Percentiles rank a stretch among this genome's conserved stretches.
Evolutionary conservation across 2,113 vertebrate genomes (phyloP).

Genomic region (Leptobrachium leishanense): DNA sequence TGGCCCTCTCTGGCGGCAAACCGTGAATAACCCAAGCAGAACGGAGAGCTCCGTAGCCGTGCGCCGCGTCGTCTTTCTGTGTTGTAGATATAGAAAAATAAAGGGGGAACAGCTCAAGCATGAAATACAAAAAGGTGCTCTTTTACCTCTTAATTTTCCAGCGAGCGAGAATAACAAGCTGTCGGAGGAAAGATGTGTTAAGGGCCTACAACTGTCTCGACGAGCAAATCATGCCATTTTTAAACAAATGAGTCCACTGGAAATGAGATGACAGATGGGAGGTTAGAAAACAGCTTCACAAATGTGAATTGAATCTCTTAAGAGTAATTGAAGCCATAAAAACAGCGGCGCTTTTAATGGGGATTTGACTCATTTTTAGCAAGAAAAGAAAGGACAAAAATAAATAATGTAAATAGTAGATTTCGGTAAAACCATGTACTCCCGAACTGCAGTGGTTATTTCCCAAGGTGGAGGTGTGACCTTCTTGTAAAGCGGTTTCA

Average conservation of each 20-base stretch:
- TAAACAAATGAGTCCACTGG: conserved; percentile 1
- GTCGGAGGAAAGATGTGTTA: not conserved
- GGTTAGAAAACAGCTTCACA: conserved; percentile 18
- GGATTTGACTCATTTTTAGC: conserved; percentile 8
- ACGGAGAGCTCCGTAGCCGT: too few species aligned
- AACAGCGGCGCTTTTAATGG: conserved; percentile 11
- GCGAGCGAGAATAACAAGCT: not conserved
- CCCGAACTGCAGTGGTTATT: too few species aligned
- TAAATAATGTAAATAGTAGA: conserved; percentile 9
- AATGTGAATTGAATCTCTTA: conserved; percentile 25
- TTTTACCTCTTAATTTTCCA: too few species aligned
- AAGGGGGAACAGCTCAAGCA: too few species aligned
- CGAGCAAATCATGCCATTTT: conserved; percentile 24
- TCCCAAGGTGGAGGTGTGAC: too few species aligned
- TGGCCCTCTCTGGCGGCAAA: too few species aligned
- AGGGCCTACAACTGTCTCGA: not conserved
- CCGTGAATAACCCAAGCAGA: too few species aligned
- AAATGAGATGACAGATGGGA: conserved; percentile 34
- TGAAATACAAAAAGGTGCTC: too few species aligned
- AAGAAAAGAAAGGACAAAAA: conserved; percentile 24
- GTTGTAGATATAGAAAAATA: too few species aligned
- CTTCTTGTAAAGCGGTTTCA: too few species aligned
- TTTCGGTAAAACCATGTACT: too few species aligned
- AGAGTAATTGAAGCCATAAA: conserved; percentile 35
- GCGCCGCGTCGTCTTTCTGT: too few species aligned